phyloP scores from a whole-genome alignment of 2,888 invertebrate genomes.

The Caenorhabditis sp. region DNA sequence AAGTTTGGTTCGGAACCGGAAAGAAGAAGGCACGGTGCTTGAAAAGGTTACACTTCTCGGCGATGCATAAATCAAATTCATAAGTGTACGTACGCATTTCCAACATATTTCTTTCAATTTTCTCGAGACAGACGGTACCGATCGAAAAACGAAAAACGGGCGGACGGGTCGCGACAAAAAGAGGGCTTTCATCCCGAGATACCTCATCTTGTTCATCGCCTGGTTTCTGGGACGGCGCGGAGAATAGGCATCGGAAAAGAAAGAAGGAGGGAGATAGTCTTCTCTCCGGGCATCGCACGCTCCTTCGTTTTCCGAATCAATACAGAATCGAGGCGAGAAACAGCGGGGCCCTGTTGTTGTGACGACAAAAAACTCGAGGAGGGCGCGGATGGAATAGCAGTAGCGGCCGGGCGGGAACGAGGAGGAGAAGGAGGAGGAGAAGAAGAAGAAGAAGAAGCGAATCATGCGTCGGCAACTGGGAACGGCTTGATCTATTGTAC shows the following conservation, averaged over 20 bases:
- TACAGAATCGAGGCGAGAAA: constrained; percentile 18
- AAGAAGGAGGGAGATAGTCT: background rate
- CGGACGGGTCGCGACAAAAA: constrained; percentile 6
- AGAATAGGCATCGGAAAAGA: constrained; percentile 20
- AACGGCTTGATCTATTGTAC: constrained; percentile 34
- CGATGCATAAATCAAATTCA: constrained; percentile 45
- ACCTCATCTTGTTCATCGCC: constrained; percentile 51
- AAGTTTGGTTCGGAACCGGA: constrained; percentile 39
- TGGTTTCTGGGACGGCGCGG: constrained; percentile 40
- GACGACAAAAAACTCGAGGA: constrained; percentile 2
- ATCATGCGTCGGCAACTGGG: constrained; percentile 31
- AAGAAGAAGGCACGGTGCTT: constrained; percentile 34
- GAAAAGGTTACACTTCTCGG: constrained; percentile 46
- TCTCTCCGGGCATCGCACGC: no score
- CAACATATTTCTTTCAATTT: constrained; percentile 27
- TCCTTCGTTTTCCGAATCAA: constrained; percentile 28
- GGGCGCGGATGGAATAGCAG: no score
- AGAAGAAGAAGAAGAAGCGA: constrained; percentile 4
- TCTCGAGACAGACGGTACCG: constrained; percentile 34
- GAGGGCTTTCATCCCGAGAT: constrained; percentile 28
- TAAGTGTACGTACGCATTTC: constrained; percentile 27
- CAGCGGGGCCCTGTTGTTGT: constrained; percentile 21
- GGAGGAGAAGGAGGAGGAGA: constrained; percentile 20
- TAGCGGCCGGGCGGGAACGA: no score
- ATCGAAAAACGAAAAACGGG: constrained; percentile 41